Evolutionary conservation across 2,888 invertebrate species (phyloP).

Genomic region (Calliopum simillimum): DNA sequence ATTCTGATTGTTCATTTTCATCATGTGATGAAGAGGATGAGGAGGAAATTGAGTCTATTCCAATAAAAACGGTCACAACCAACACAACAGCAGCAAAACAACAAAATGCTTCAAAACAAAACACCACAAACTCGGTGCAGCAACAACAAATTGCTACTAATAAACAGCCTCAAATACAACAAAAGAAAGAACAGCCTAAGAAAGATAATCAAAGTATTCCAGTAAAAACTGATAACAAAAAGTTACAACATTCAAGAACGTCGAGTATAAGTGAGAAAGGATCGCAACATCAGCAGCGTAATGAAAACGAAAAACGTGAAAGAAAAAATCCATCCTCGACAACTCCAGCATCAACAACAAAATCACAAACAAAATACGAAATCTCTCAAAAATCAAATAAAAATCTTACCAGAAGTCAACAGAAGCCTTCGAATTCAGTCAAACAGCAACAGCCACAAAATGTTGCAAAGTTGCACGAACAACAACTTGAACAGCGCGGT

Average conservation of each 20-base stretch:
- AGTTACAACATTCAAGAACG: neutral
- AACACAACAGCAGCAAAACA: conserved; percentile 8
- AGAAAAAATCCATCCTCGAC: neutral
- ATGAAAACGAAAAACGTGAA: conserved; percentile 15
- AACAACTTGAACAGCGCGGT: conserved; percentile 33
- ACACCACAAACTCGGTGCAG: neutral
- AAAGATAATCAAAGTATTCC: neutral
- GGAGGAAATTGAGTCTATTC: conserved; percentile 28
- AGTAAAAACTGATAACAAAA: conserved; percentile 24
- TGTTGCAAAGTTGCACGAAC: conserved; percentile 30
- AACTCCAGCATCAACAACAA: conserved; percentile 4
- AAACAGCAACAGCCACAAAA: conserved; percentile 17
- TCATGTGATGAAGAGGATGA: conserved; percentile 39
- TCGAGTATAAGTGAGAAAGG: conserved; percentile 11
- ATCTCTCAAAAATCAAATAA: neutral
- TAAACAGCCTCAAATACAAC: neutral
- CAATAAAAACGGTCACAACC: neutral
- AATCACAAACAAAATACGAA: neutral
- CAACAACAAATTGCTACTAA: neutral
- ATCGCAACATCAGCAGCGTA: conserved; percentile 23
- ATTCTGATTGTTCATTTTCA: conserved; percentile 55
- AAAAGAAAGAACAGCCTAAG: conserved; percentile 11
- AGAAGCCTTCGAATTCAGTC: neutral
- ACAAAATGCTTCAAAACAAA: conserved; percentile 30
- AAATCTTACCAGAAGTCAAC: conserved; percentile 1